Percentiles rank a stretch among this genome's conserved stretches.
Evolutionary conservation across 1,140 invertebrate species (phyloP).

Genomic region (Zaprionus capensis): DNA sequence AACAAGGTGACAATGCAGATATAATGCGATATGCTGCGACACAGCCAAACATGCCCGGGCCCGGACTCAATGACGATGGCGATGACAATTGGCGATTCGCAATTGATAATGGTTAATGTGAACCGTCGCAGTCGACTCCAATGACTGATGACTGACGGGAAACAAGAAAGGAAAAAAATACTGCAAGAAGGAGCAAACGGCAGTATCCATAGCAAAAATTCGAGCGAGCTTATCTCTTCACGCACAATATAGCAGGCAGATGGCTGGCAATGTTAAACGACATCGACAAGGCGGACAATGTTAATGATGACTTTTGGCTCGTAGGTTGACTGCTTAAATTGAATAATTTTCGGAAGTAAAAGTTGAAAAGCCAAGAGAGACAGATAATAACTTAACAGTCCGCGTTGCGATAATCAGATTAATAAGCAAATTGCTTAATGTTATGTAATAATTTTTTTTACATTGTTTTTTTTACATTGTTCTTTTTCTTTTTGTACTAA

Average conservation of each 20-base stretch:
- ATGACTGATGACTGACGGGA: constrained; percentile 48
- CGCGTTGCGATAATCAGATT: neutral
- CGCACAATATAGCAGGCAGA: constrained; percentile 68
- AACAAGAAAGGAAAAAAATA: neutral
- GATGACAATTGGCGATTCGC: constrained; percentile 58
- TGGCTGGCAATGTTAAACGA: constrained; percentile 54
- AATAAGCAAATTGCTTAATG: neutral
- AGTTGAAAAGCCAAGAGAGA: constrained; percentile 23
- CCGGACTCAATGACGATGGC: constrained; percentile 24
- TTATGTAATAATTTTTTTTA: neutral
- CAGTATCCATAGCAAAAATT: constrained; percentile 40
- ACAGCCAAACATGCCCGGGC: constrained; percentile 50
- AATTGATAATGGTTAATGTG: constrained; percentile 72
- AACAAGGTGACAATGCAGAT: constrained; percentile 80
- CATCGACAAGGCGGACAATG: constrained; percentile 25
- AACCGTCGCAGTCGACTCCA: constrained; percentile 39
- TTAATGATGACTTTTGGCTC: constrained; percentile 29
- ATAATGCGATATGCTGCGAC: constrained; percentile 69
- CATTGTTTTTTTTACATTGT: constrained; percentile 1
- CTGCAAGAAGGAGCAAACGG: constrained; percentile 1
- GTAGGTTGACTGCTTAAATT: constrained; percentile 16
- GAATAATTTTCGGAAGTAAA: constrained; percentile 1
- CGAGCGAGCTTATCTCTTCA: constrained; percentile 67
- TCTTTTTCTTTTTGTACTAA: neutral
- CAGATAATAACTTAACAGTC: neutral